Conservation (phyloP, 2,888 invertebrate genomes). For the Antheraea assamensis region DNA sequence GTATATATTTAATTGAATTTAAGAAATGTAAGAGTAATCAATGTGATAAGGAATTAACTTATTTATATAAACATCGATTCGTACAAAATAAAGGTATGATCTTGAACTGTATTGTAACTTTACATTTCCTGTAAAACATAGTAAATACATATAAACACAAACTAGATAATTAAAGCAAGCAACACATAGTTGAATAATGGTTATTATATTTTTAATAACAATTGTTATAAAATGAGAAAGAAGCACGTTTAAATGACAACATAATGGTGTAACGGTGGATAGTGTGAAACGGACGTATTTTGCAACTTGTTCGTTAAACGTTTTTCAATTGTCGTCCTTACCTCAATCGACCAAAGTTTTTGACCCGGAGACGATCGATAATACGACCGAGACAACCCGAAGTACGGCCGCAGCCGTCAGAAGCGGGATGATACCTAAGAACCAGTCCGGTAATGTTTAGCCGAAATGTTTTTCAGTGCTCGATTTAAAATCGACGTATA, state of each 20-base stretch:
- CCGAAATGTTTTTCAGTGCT: constrained; percentile 15
- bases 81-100: background rate
- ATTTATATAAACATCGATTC: background rate
- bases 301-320: constrained; percentile 30
- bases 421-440: constrained; percentile 76
- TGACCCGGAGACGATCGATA: constrained; percentile 74
- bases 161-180: constrained; percentile 13
- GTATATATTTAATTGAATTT: background rate
- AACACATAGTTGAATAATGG: constrained; percentile 13
- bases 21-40: background rate
- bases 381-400: constrained; percentile 75
- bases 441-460: constrained; percentile 57
- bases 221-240: constrained; percentile 6
- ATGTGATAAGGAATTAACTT: background rate
- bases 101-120: background rate
- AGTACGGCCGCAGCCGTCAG: constrained; percentile 74
- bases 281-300: constrained; percentile 24
- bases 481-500: background rate
- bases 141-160: background rate
- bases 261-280: constrained; percentile 30
- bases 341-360: constrained; percentile 78
- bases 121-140: background rate
- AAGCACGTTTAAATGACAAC: constrained; percentile 4
- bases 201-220: background rate
- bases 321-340: constrained; percentile 61